Evolutionary conservation across 2,888 invertebrate species (phyloP).

Genomic region (Polymixis flavicincta): DNA sequence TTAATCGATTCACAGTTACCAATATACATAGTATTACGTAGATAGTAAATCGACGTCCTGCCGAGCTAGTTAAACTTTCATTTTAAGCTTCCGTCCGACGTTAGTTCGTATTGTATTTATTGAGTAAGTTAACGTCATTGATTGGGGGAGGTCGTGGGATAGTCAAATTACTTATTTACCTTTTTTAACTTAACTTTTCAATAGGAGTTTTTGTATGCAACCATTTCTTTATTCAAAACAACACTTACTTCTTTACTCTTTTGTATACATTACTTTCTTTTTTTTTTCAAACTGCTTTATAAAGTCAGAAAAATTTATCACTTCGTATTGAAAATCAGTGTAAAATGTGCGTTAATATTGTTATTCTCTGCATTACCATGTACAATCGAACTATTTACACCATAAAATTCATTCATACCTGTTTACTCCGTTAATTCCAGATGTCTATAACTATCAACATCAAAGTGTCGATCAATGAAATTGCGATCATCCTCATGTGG

Average conservation of each 20-base stretch:
- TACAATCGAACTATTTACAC: not conserved
- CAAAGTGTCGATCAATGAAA: slow-evolving; percentile 52
- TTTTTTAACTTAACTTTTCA: no score
- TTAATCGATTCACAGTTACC: slow-evolving; percentile 64
- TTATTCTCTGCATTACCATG: not conserved
- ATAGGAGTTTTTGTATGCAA: not conserved
- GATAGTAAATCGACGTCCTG: slow-evolving; percentile 51
- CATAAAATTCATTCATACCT: not conserved
- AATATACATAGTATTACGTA: slow-evolving; percentile 23
- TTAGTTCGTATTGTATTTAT: slow-evolving; percentile 31
- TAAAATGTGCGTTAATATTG: not conserved
- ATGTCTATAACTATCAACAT: slow-evolving; percentile 36
- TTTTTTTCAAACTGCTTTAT: not conserved
- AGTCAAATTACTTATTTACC: not conserved
- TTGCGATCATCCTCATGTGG: slow-evolving; percentile 55
- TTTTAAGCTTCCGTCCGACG: slow-evolving; percentile 33
- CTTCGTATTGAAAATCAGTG: not conserved
- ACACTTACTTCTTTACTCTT: not conserved
- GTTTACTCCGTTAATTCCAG: slow-evolving; percentile 16
- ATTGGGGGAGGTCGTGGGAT: not conserved
- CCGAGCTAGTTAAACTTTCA: slow-evolving; percentile 47
- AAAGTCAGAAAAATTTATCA: not conserved
- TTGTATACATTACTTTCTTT: not conserved
- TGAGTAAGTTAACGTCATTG: slow-evolving; percentile 6
- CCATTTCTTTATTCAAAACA: not conserved